Base-by-base conservation (phyloP, 2,888 invertebrate species). In the Schizaphis graminum region DNA sequence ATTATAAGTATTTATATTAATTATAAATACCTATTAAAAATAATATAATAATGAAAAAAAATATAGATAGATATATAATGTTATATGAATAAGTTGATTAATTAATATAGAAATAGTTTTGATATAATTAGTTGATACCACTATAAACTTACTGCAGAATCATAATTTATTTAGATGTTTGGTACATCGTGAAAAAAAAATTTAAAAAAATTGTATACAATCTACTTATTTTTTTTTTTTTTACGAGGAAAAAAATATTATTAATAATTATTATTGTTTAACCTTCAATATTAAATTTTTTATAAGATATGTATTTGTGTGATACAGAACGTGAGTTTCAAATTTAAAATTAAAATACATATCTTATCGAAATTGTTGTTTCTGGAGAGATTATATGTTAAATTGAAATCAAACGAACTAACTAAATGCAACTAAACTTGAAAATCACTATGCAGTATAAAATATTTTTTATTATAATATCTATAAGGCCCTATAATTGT, bases 281-380 rank as follows among this genome's bases (percentile, higher is more conserved):
- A 67, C 61, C 61, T 67, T 67, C 61, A 67, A 67, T 67, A n/a
- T n/a, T 67, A n/a, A 28, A 61, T 61, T 61, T n/a, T 67, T 67
- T 67, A n/a, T 61, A n/a, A 67, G 13, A n/a, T 67, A 67, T 13
- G n/a, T 13, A 67, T n/a, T 67, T n/a, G 61, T 67, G 61, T 67
- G 28, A 67, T 67, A 67, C n/a, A n/a, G n/a, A 67, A 67, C 61
- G 61, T 67, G 61, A 28, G 61, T 61, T 61, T 61, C 61, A 61
- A 28, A 61, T 28, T 26, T 26, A 26, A 57, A 61, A 21, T 26
- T 26, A 26, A 57, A 61, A 21, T 53, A 53, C 10, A 57, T 4
- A 61, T 28, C 28, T 61, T 28, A 61, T 61, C 61, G 28, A 61
- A 61, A 61, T 61, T 61, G 61, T 61, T 61, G 61, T 28, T 61